These are phyloP conservation scores for Lindbergichthys nudifrons DNA, from an alignment of 2,797 vertebrate genomes.

Conservation along the genomic window DNA sequence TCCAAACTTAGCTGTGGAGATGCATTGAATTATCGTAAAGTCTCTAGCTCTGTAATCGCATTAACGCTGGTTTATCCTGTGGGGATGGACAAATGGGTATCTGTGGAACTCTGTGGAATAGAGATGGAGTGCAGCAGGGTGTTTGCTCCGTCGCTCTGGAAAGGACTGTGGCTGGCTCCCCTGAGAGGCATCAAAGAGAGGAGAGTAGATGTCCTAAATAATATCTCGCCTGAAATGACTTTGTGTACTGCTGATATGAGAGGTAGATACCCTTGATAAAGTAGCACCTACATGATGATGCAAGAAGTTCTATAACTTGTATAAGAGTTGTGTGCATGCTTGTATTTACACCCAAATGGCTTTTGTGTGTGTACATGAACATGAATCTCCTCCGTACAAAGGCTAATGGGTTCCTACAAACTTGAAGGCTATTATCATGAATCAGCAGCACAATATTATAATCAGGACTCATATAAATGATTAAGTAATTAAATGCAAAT, in stretches of 20 bases:
- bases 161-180: constrained; percentile 41
- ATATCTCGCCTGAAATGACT: constrained; percentile 49
- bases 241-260: constrained; percentile 40
- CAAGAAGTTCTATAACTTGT: neutral
- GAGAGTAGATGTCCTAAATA: constrained; percentile 54
- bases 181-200: constrained; percentile 61
- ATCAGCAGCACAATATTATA: constrained; percentile 55
- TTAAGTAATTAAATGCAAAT: constrained; percentile 68
- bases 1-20: constrained; percentile 76
- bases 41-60: constrained; percentile 81
- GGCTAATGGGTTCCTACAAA: constrained; percentile 67
- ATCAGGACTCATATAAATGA: constrained; percentile 51
- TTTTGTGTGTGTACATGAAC: neutral
- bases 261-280: constrained; percentile 50
- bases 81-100: constrained; percentile 70
- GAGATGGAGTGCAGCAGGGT: constrained; percentile 38
- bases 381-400: constrained; percentile 19
- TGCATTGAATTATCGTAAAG: constrained; percentile 83
- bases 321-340: constrained; percentile 5
- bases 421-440: constrained; percentile 56
- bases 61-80: constrained; percentile 76
- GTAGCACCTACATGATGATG: neutral
- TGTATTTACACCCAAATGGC: neutral
- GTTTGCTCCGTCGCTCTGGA: constrained; percentile 36
- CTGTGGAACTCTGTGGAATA: constrained; percentile 46